Conservation (phyloP, 2,113 vertebrate genomes). For the Mellivora capensis region DNA sequence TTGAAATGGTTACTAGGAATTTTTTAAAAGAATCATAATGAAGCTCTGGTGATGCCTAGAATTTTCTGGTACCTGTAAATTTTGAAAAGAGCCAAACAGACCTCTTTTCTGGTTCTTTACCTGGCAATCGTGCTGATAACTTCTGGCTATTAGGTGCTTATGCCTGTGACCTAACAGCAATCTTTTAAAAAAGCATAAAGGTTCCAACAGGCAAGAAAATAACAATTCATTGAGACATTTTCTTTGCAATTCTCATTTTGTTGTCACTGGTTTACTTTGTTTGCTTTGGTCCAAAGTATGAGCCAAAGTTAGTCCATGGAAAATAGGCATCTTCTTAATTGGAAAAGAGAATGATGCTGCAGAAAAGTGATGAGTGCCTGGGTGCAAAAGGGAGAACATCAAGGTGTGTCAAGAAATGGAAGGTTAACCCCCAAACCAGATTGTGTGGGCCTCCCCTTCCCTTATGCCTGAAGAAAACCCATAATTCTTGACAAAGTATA, state of each 20-base stretch:
- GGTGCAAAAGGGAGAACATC: neutral
- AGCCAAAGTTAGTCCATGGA: neutral
- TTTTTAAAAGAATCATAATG: neutral
- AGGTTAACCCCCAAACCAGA: neutral
- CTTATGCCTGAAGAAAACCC: neutral
- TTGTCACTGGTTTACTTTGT: neutral
- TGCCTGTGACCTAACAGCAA: neutral
- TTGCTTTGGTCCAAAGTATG: neutral
- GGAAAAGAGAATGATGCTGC: neutral
- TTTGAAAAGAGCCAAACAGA: neutral
- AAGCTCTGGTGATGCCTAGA: neutral
- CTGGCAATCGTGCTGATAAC: neutral
- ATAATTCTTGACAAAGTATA: neutral
- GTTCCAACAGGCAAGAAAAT: neutral
- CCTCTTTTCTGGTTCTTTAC: neutral
- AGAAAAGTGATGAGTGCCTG: neutral
- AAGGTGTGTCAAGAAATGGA: neutral
- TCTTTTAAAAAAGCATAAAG: neutral
- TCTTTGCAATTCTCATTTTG: neutral
- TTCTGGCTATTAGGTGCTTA: neutral
- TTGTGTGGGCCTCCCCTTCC: neutral
- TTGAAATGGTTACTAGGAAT: constrained; percentile 33
- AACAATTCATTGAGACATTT: neutral
- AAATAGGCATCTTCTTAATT: neutral
- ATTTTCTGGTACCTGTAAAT: neutral